Evolutionary conservation across 2,888 invertebrate species (phyloP).

Genomic region (Teleogryllus oceanicus): DNA sequence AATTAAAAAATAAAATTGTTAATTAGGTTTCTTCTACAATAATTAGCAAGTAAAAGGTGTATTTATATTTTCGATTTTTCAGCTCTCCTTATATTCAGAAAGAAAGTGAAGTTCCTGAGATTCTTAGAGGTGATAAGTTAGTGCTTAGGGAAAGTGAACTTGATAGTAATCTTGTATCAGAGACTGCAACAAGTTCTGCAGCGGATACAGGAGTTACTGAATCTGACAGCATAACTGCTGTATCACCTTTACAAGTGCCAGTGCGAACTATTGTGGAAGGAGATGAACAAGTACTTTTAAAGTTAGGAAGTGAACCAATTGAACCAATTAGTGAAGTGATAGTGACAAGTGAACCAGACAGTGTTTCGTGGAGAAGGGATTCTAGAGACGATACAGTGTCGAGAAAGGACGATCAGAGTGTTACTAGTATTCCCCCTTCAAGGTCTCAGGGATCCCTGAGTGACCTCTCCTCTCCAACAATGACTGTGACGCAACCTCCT

Average conservation of each 20-base stretch:
- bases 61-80: conserved; percentile 21
- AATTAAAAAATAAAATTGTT: no score
- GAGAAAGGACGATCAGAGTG: conserved; percentile 30
- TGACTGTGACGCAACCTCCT: conserved; percentile 28
- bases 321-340: not conserved
- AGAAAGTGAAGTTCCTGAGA: conserved; percentile 24
- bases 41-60: no score
- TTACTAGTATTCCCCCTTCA: conserved; percentile 23
- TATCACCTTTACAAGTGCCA: not conserved
- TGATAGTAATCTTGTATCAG: not conserved
- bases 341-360: not conserved
- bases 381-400: conserved; percentile 12
- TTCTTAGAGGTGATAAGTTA: not conserved
- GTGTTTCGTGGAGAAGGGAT: conserved; percentile 11
- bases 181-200: not conserved
- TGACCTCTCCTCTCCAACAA: conserved; percentile 20
- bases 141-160: conserved; percentile 18
- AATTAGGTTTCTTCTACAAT: no score
- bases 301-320: not conserved
- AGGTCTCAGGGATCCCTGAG: not conserved
- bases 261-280: not conserved
- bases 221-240: not conserved
- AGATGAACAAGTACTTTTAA: not conserved
- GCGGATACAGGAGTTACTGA: conserved; percentile 18
- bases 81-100: conserved; percentile 37